phyloP scores from a whole-genome alignment of 2,113 vertebrate species.

The Choloepus hoffmanni region DNA sequence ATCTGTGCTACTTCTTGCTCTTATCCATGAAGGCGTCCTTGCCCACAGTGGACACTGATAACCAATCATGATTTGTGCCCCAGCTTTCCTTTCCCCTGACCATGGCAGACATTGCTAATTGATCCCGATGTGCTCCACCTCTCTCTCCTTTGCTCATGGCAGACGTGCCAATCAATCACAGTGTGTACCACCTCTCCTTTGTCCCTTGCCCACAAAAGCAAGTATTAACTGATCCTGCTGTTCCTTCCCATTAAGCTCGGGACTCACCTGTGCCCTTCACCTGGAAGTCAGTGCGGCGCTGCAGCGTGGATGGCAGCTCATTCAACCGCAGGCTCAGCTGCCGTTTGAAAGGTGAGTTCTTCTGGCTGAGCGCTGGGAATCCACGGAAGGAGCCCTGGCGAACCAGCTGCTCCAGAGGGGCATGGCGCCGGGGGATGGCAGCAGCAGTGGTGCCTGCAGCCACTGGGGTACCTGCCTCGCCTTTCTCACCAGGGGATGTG shows the following conservation, averaged over 20 bases:
- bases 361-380: constrained; percentile 94
- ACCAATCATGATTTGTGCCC: not conserved
- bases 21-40: not conserved
- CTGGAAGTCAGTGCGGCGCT: constrained; percentile 92
- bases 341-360: constrained; percentile 95
- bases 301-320: constrained; percentile 94
- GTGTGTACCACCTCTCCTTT: not conserved
- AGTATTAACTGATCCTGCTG: not conserved
- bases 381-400: constrained; percentile 95
- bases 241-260: not conserved
- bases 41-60: not conserved
- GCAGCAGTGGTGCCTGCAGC: constrained; percentile 83
- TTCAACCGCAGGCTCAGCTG: constrained; percentile 95
- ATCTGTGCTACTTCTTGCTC: not conserved
- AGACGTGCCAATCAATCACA: not conserved
- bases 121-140: not conserved
- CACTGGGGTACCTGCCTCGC: constrained; percentile 86
- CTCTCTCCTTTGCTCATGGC: not conserved
- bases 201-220: not conserved
- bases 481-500: constrained; percentile 90
- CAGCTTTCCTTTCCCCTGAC: no score
- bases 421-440: constrained; percentile 94
- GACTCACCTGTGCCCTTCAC: constrained; percentile 91
- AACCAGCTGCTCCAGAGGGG: constrained; percentile 95
- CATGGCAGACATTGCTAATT: not conserved